Conservation (phyloP, 2,113 vertebrate species). For the Oenanthe oenanthe region DNA sequence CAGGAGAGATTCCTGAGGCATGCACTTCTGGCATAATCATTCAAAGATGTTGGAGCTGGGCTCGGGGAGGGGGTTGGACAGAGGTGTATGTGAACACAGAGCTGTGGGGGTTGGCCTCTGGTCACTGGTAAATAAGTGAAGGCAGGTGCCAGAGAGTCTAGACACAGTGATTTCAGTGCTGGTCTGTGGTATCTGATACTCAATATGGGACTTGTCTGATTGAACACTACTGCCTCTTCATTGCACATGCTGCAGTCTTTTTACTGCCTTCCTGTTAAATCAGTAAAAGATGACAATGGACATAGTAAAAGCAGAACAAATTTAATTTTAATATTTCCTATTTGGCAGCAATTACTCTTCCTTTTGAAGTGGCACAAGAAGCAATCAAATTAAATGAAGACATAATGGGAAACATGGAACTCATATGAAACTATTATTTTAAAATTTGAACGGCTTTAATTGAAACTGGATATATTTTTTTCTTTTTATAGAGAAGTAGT, state of each 20-base stretch:
- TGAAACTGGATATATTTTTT: slow-evolving; percentile 75
- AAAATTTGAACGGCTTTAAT: slow-evolving; percentile 71
- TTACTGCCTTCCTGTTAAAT: slow-evolving; percentile 91
- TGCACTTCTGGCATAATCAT: slow-evolving; percentile 85
- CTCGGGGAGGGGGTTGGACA: slow-evolving; percentile 61
- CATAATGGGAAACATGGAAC: slow-evolving; percentile 68
- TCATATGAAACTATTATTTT: slow-evolving; percentile 69
- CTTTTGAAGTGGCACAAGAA: slow-evolving; percentile 79
- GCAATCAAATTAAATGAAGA: slow-evolving; percentile 79
- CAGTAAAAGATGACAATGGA: slow-evolving; percentile 82
- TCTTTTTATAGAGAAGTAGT: slow-evolving; percentile 71
- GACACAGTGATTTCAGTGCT: slow-evolving; percentile 93
- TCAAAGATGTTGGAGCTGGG: slow-evolving; percentile 82
- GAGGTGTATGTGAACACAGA: slow-evolving; percentile 76
- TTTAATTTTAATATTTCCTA: slow-evolving; percentile 85
- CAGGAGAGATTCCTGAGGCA: slow-evolving; percentile 82
- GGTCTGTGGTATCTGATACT: slow-evolving; percentile 96
- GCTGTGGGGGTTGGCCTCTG: slow-evolving; percentile 86
- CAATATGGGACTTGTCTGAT: slow-evolving; percentile 89
- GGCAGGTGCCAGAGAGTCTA: slow-evolving; percentile 99
- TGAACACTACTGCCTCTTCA: slow-evolving; percentile 87
- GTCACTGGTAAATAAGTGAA: slow-evolving; percentile 96
- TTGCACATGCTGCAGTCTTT: slow-evolving; percentile 77
- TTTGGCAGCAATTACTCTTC: slow-evolving; percentile 76
- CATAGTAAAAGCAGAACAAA: slow-evolving; percentile 79